Base-by-base conservation (phyloP, 2,888 invertebrate genomes). In the Dastarcus helophoroides region DNA sequence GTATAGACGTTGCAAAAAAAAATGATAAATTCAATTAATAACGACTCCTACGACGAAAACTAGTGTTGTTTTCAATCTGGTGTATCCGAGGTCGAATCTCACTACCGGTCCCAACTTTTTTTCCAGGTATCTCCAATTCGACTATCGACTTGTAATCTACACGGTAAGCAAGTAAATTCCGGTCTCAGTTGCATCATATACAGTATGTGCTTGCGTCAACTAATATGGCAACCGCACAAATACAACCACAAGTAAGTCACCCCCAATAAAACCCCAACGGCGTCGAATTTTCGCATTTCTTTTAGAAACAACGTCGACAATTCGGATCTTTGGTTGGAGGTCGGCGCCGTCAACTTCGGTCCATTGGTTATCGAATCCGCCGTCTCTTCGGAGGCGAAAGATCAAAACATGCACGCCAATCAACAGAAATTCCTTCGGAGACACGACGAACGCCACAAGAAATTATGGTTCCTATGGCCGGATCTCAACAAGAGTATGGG, bases 391-490 rank as follows among this genome's bases (percentile, higher is more conserved):
- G 54, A 57, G 32, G 31, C 35, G 3, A 73, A 79, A 16, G 83
- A 84, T 36, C 78, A 79, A 50, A 78, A 81, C 53, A 58, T 83
- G 31, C 81, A 85, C 55, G 57, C 76, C 12, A 75, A 80, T 8
- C 88, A 89, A 56, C 85, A 86, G 48, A 82, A 81, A 43, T 79
- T 84, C 56, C 58, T 89, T 23, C 79, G 77, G 50, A 71, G 76
- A 26, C 86, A 88, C 47, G 97, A 98, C 61, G 78, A 78, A 12
- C 74, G 79, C 43, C 77, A 78, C 1, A 86, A 85, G 53, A 73
- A 93, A 33, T 64, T 98, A 17, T 93, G 91, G 89, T 97, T 98
- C 55, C 62, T 98, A 14, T 97, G 95, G 95, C 78, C 84, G 0
- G 78, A 80, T 43, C 58, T 61, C 25, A 76, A 76, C 42, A 67